Conservation (phyloP, 2,888 invertebrate species). For the Aporophyla lueneburgensis region DNA sequence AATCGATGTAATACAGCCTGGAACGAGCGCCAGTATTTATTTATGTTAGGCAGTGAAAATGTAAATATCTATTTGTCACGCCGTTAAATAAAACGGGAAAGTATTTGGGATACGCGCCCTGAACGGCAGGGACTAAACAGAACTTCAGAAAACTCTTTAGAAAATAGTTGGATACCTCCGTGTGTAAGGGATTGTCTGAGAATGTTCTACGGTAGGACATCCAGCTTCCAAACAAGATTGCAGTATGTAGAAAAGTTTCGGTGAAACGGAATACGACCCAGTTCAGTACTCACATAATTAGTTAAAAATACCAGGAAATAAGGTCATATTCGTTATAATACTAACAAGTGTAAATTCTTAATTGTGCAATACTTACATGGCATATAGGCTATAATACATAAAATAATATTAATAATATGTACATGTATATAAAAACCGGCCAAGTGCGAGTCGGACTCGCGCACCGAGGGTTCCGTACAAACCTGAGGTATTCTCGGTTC, state of each 20-base stretch:
- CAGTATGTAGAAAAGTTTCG: neutral
- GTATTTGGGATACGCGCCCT: slow-evolving; percentile 44
- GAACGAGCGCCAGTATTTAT: slow-evolving; percentile 55
- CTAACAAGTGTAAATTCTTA: too few relatives aligned
- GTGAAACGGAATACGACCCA: neutral
- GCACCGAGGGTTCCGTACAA: too few relatives aligned
- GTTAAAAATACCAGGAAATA: neutral
- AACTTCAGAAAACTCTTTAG: slow-evolving; percentile 27
- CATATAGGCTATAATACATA: too few relatives aligned
- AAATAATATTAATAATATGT: too few relatives aligned
- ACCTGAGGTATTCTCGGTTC: too few relatives aligned
- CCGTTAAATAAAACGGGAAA: slow-evolving; percentile 55
- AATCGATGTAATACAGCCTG: slow-evolving; percentile 53
- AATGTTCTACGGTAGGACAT: too few relatives aligned
- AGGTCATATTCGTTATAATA: neutral
- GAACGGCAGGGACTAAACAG: slow-evolving; percentile 25
- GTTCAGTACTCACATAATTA: neutral
- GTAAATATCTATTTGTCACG: slow-evolving; percentile 62
- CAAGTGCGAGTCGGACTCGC: too few relatives aligned
- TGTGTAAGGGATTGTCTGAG: too few relatives aligned
- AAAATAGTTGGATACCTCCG: slow-evolving; percentile 8
- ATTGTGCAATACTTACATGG: too few relatives aligned
- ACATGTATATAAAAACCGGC: too few relatives aligned
- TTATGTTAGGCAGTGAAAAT: slow-evolving; percentile 62
- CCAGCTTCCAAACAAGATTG: neutral